A percentile compares a stretch with the other conserved stretches of the same genome.
Conservation (phyloP, 2,888 invertebrate genomes). For the Andrena fulva region DNA sequence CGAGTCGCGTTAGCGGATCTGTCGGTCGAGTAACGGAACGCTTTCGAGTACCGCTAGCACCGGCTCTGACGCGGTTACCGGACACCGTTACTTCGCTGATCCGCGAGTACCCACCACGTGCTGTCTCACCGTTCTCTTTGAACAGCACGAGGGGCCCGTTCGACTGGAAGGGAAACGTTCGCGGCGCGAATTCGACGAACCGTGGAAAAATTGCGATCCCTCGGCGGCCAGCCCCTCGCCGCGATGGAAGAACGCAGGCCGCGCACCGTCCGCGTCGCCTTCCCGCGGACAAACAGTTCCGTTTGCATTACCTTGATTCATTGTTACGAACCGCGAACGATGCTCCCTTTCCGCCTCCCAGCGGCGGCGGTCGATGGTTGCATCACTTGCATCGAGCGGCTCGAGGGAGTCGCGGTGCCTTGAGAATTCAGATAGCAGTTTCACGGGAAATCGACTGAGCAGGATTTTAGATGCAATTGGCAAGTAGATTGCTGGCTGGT, state of each 20-base stretch:
- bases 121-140: slow-evolving; percentile 77
- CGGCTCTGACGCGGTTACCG: slow-evolving; percentile 83
- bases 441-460: background rate
- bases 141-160: slow-evolving; percentile 50
- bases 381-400: background rate
- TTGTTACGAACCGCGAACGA: slow-evolving; percentile 23
- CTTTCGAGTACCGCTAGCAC: slow-evolving; percentile 83
- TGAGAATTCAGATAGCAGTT: slow-evolving; percentile 18
- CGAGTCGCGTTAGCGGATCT: slow-evolving; percentile 83
- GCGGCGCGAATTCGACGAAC: slow-evolving; percentile 52
- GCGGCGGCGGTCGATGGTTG: too few species aligned
- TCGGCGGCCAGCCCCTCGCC: background rate
- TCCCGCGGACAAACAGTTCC: slow-evolving; percentile 40
- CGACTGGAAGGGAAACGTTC: slow-evolving; percentile 45
- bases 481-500: background rate
- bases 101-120: slow-evolving; percentile 78
- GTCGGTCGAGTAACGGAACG: slow-evolving; percentile 85
- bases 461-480: background rate
- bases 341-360: background rate
- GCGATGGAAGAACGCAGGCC: slow-evolving; percentile 16
- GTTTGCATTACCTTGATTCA: slow-evolving; percentile 56
- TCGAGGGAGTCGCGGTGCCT: background rate
- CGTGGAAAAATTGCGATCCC: slow-evolving; percentile 54
- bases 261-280: background rate
- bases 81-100: slow-evolving; percentile 81